These are phyloP conservation scores for Grallaria varia DNA, from an alignment of 2,113 vertebrate genomes.

Conservation along the genomic window DNA sequence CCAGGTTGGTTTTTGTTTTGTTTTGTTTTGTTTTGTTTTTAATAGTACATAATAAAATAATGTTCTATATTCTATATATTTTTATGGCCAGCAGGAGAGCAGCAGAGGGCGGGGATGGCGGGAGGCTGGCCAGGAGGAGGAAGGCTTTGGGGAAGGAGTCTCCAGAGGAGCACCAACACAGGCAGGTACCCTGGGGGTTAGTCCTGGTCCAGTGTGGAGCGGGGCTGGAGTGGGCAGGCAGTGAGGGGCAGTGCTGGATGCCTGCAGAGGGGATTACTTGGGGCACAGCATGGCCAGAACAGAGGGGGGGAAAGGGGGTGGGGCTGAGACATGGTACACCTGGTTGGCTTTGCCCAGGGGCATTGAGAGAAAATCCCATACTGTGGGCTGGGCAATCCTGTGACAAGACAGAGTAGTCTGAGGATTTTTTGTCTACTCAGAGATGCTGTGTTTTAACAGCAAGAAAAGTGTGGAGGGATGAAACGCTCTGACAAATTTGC, in stretches of 20 bases:
- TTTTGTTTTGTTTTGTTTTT: too few relatives aligned
- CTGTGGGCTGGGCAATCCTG: not conserved
- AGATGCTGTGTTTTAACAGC: rapidly evolving
- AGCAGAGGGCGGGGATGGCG: not conserved
- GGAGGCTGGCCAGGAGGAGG: not conserved
- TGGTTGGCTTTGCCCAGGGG: rapidly evolving
- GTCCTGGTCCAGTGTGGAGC: rapidly evolving
- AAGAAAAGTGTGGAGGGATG: rapidly evolving
- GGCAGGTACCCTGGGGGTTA: not conserved
- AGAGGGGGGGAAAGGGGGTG: not conserved
- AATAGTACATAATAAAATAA: slow-evolving; percentile 49
- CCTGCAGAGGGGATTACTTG: not conserved
- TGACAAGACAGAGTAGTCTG: rapidly evolving
- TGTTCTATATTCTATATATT: slow-evolving; percentile 56
- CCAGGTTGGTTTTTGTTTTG: slow-evolving; percentile 26
- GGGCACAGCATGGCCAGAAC: rapidly evolving
- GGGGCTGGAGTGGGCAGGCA: rapidly evolving
- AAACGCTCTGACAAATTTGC: rapidly evolving
- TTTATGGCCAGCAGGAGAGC: slow-evolving; percentile 41
- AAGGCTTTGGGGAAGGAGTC: not conserved
- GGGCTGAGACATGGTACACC: rapidly evolving
- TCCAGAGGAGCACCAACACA: not conserved
- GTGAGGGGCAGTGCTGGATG: not conserved
- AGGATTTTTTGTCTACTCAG: not conserved
- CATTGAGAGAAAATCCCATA: rapidly evolving